Evolutionary conservation across 2,113 vertebrate species (phyloP), one percentile per base, ranked within the genome.

Genomic region (Meriones unguiculatus): DNA sequence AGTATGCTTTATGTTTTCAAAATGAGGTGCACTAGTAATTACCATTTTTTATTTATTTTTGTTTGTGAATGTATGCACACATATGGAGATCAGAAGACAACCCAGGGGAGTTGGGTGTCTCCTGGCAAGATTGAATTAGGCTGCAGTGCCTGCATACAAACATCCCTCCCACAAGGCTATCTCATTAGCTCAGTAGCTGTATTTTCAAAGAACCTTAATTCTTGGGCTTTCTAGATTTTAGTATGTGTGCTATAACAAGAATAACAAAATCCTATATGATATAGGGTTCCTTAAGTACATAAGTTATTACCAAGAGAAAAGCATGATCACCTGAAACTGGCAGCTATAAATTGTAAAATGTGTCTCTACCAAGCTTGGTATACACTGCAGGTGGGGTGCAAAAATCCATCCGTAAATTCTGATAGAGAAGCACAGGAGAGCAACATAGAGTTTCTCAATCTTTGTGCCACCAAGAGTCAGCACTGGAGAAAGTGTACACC

Each of bases 201-300:
- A 22, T 85, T 95, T 94, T 91, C 78, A 65, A 97, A 86, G n/a
- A 77, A 89, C 90, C n/a, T 32, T 46, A 87, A 62, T 54, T 95
- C 12, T 32, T 84, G 30, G n/a, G 11, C 46, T 17, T 87, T 70
- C 52, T 88, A 72, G 5, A 67, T 7, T 65, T 92, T 35, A 54
- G 6, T 46, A 72, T 57, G 1, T 86, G 15, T 62, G 20, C 14
- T 75, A 20, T 75, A 72, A 28, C 2, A 92, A 69, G 30, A 95
- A 85, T 67, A 89, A 70, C 32, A 89, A 91, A 69, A 50, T 35
- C 17, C 11, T 25, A 5, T 80, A 54, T 75, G 80, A 50, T 62
- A 69, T 28, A 15, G 64, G 0, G 0, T 32, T 89, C 30, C 64
- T 88, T 91, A 82, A 67, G 92, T 22, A 75, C 17, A 78, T 2